Percentiles rank a stretch among this genome's conserved stretches.
phyloP scores from a whole-genome alignment of 2,888 invertebrate genomes.

The Nowickia ferox region DNA sequence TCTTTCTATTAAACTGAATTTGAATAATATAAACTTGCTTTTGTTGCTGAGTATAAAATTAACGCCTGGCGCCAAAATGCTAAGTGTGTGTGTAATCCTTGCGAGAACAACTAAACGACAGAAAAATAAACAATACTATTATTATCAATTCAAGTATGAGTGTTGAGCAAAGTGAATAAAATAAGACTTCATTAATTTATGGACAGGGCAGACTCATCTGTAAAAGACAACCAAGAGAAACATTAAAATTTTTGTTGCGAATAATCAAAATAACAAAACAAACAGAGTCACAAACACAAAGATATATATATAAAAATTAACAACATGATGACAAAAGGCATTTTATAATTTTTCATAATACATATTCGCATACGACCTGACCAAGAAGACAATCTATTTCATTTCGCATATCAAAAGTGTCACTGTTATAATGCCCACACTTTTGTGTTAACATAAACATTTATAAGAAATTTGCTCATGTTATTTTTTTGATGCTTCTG shows the following conservation, averaged over 20 bases:
- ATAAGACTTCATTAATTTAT: slow-evolving; percentile 70
- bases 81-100: slow-evolving; percentile 61
- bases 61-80: slow-evolving; percentile 65
- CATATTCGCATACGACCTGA: slow-evolving; percentile 37
- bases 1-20: background rate
- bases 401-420: slow-evolving; percentile 61
- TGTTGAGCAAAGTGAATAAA: slow-evolving; percentile 64
- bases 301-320: slow-evolving; percentile 68
- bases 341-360: slow-evolving; percentile 67
- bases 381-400: slow-evolving; percentile 10
- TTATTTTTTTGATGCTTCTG: slow-evolving; percentile 21
- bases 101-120: slow-evolving; percentile 64
- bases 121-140: slow-evolving; percentile 32
- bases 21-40: background rate
- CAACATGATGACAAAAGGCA: slow-evolving; percentile 68
- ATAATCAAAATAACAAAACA: slow-evolving; percentile 45
- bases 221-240: slow-evolving; percentile 29
- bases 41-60: slow-evolving; percentile 14
- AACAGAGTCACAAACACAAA: slow-evolving; percentile 30
- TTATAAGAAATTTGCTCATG: slow-evolving; percentile 69
- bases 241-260: slow-evolving; percentile 50
- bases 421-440: slow-evolving; percentile 72
- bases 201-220: slow-evolving; percentile 49
- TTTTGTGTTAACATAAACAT: slow-evolving; percentile 72
- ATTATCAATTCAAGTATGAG: slow-evolving; percentile 51